A percentile compares a stretch with the other conserved stretches of the same genome.
Evolutionary conservation across 2,797 vertebrate species (phyloP).

Genomic region (Dallia pectoralis): DNA sequence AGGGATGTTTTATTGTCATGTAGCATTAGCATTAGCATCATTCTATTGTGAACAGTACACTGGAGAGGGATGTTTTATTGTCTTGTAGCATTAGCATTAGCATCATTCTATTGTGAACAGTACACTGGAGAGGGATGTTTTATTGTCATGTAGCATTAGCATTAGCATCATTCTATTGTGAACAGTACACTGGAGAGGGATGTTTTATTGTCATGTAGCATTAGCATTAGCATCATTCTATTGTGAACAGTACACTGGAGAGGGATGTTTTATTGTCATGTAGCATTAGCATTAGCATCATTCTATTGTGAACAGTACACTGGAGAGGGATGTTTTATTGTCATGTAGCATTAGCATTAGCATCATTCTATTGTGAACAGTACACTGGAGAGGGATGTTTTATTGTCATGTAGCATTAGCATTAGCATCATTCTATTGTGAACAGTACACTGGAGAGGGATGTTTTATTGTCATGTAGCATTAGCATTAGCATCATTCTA

Average conservation of each 20-base stretch:
- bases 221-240: neutral
- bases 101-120: neutral
- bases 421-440: neutral
- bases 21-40: neutral
- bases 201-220: constrained; percentile 41
- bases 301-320: neutral
- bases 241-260: constrained; percentile 2
- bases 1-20: constrained; percentile 38
- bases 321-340: constrained; percentile 34
- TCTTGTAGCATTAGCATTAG: constrained; percentile 16
- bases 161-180: neutral
- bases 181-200: constrained; percentile 16
- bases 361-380: neutral
- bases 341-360: constrained; percentile 22
- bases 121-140: constrained; percentile 27
- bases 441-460: constrained; percentile 16
- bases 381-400: constrained; percentile 27
- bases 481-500: neutral
- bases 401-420: constrained; percentile 32
- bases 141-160: constrained; percentile 32
- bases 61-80: constrained; percentile 34
- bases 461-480: constrained; percentile 41
- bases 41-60: neutral
- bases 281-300: neutral
- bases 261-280: constrained; percentile 38